Conservation (phyloP, 2,888 invertebrate genomes). For the Zhuqinia jingwanae region DNA sequence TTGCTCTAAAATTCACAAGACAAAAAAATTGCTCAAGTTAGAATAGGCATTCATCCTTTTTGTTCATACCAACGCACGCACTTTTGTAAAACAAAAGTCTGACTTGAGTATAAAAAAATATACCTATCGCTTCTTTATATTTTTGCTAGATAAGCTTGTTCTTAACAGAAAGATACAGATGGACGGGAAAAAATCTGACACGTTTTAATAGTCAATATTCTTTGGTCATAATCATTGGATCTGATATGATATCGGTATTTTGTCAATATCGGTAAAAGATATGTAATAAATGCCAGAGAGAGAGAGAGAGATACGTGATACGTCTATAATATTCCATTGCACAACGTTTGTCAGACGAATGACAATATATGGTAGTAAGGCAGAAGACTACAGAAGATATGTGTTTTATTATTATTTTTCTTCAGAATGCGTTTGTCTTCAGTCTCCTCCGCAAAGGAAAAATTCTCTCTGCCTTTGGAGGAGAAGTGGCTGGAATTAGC, state of each 20-base stretch:
- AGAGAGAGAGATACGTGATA: too few relatives aligned
- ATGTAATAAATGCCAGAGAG: neutral
- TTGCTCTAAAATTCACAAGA: constrained; percentile 36
- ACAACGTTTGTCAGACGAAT: neutral
- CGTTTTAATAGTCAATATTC: constrained; percentile 31
- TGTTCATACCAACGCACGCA: too few relatives aligned
- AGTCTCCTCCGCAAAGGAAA: too few relatives aligned
- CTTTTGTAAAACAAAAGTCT: constrained; percentile 11
- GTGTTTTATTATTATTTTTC: neutral
- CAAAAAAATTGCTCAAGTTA: neutral
- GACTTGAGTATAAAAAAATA: too few relatives aligned
- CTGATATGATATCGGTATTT: constrained; percentile 4
- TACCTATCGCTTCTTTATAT: neutral
- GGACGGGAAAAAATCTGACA: constrained; percentile 22
- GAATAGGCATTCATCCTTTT: neutral
- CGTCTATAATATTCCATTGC: neutral
- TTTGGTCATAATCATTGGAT: constrained; percentile 8
- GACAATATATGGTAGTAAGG: neutral
- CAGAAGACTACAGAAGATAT: neutral
- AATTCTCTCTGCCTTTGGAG: neutral
- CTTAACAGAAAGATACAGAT: constrained; percentile 8
- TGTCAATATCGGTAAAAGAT: neutral
- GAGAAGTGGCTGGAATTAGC: constrained; percentile 47
- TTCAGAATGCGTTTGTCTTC: neutral
- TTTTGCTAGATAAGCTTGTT: constrained; percentile 9